phyloP scores from a whole-genome alignment of 2,113 vertebrate genomes.

The Gyps fulvus region DNA sequence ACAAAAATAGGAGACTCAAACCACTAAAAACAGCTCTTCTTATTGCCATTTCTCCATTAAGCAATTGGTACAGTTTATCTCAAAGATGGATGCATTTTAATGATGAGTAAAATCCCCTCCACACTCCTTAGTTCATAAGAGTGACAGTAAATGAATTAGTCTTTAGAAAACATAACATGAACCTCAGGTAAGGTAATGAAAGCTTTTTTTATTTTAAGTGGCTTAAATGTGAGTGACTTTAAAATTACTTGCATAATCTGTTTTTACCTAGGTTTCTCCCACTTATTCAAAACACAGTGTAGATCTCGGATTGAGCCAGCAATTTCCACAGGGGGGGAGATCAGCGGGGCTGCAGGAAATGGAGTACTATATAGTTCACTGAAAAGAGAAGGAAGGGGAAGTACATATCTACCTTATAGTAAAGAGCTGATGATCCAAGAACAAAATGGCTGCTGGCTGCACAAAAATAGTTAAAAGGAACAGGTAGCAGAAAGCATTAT shows the following conservation, averaged over 20 bases:
- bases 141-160: background rate
- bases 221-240: background rate
- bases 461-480: background rate
- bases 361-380: background rate
- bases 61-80: constrained; percentile 3
- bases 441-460: background rate
- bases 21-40: background rate
- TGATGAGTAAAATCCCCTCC: constrained; percentile 8
- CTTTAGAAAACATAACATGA: background rate
- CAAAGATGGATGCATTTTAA: background rate
- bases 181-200: background rate
- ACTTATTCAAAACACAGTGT: background rate
- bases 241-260: background rate
- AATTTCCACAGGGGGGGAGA: background rate
- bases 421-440: background rate
- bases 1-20: background rate
- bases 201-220: background rate
- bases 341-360: background rate
- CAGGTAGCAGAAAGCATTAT: background rate
- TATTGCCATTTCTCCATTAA: background rate
- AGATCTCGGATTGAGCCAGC: background rate
- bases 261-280: background rate
- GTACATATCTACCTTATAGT: background rate
- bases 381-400: background rate
- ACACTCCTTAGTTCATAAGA: background rate